Evolutionary conservation across 2,797 vertebrate genomes (phyloP), one percentile per base, ranked within the genome.

Genomic region (Vultur gryphus): DNA sequence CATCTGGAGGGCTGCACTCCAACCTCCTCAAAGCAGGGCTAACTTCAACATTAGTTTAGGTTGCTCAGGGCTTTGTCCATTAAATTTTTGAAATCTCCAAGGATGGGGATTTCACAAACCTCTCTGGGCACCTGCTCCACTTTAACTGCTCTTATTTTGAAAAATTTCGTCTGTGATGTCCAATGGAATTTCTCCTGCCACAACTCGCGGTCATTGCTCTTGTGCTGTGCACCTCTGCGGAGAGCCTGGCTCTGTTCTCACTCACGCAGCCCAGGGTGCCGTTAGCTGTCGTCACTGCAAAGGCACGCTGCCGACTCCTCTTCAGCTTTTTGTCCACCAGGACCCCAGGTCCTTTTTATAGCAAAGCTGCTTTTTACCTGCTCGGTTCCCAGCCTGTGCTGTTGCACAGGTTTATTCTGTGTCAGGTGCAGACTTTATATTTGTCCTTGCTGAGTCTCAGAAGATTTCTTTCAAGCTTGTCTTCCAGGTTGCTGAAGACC

Each of bases 181-280:
- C 23, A 26, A 4, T 73, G 43, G 51, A 73, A 35, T 92, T 87
- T 78, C 24, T 80, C n/a, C 10, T 84, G n/a, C 51, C 4, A 10
- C 55, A 85, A 8, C 35, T 26, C 10, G 2, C 1, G 3, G 31
- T 54, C 69, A 13, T 25, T 81, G 62, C 35, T 48, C 31, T 52
- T 33, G 62, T 54, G 43, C 86, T 86, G 23, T 41, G 43, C 24
- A 13, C 6, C 23, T 29, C 70, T 72, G 81, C 1, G 2, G 59
- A 57, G 75, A 66, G 70, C 54, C 44, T 21, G 15, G 39, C 54
- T 76, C 64, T n/a, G 11, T 49, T 71, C 43, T 61, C 2, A 1
- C 57, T 20, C 33, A 21, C 0, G 0, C 11, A 71, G 29, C 37
- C 29, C 33, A 15, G 17, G 44, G 19, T 49, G 35, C 1, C 6